These are phyloP conservation scores for Rhegmatorhina hoffmannsi DNA, from an alignment of 2,113 vertebrate genomes.

Conservation along the genomic window DNA sequence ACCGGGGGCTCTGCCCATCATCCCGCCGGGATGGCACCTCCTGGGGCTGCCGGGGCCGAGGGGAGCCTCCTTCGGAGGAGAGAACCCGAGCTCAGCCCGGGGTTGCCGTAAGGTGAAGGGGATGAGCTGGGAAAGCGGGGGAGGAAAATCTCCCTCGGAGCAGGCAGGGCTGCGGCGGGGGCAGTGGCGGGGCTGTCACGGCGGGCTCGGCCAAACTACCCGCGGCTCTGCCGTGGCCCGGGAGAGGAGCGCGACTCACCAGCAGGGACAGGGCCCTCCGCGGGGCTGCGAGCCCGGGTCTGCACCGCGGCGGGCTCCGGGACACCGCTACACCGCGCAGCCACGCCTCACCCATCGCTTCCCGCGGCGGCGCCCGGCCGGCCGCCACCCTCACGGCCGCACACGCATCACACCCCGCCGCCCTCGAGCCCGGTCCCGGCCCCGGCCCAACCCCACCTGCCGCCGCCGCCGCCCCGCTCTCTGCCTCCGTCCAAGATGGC, in stretches of 20 bases:
- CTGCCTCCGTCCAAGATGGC: no score
- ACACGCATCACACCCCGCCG: no score
- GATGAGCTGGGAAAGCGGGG: neutral
- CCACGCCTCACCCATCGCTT: neutral
- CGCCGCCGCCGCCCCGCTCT: no score
- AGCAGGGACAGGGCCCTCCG: neutral
- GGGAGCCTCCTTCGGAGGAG: neutral
- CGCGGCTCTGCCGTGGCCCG: neutral
- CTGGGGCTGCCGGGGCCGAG: neutral
- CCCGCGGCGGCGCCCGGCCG: neutral
- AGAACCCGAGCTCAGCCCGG: neutral
- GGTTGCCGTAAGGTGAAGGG: neutral
- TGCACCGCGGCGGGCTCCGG: neutral
- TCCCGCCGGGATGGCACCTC: neutral
- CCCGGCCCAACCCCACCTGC: no score
- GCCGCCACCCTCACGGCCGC: no score
- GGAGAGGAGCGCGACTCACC: neutral
- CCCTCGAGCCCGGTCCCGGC: no score
- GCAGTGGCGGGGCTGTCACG: neutral
- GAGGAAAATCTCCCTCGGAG: neutral
- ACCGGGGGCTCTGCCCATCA: neutral
- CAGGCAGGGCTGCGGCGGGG: neutral
- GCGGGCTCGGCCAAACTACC: neutral
- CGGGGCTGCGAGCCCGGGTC: no score
- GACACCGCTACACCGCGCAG: neutral